Percentiles rank a stretch among this genome's conserved stretches.
phyloP scores from a whole-genome alignment of 2,113 vertebrate genomes.

The Corythoichthys intestinalis region DNA sequence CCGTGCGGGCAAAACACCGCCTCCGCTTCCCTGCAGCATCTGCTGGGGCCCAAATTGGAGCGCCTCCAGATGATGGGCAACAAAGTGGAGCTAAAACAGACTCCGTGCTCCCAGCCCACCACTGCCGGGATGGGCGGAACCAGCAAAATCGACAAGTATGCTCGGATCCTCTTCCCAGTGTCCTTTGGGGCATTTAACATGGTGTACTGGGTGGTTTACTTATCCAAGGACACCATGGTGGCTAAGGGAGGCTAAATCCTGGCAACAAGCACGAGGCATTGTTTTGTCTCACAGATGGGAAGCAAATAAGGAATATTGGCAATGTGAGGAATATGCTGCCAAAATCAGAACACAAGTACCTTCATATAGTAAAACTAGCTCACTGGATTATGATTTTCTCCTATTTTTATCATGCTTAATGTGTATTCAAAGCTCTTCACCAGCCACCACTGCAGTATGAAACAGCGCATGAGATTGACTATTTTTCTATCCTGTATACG shows the following conservation, averaged over 20 bases:
- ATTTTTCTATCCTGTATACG: slow-evolving; percentile 60
- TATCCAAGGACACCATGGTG: slow-evolving; percentile 96
- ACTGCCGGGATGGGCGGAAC: slow-evolving; percentile 79
- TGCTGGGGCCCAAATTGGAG: slow-evolving; percentile 84
- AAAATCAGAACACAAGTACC: slow-evolving; percentile 15
- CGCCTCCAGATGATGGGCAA: slow-evolving; percentile 81
- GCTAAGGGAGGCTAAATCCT: slow-evolving; percentile 77
- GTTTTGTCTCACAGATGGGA: slow-evolving; percentile 17
- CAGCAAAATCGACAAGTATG: slow-evolving; percentile 99
- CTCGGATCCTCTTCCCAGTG: slow-evolving; percentile 96
- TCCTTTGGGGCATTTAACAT: slow-evolving; percentile 98
- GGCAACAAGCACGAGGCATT: neutral
- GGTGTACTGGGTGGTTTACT: slow-evolving; percentile 99
- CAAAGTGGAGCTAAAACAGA: slow-evolving; percentile 75
- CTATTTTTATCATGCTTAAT: slow-evolving; percentile 38
- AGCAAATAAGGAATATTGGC: slow-evolving; percentile 30
- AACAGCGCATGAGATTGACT: slow-evolving; percentile 42
- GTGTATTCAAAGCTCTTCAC: slow-evolving; percentile 32
- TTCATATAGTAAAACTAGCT: slow-evolving; percentile 31
- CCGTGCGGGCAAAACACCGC: slow-evolving; percentile 63
- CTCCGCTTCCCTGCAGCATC: slow-evolving; percentile 77
- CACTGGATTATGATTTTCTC: slow-evolving; percentile 37
- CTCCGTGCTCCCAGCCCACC: slow-evolving; percentile 71
- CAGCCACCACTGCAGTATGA: slow-evolving; percentile 32
- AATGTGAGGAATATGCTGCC: slow-evolving; percentile 29